Conservation (phyloP, 2,888 invertebrate species). For the Parascotia fuliginaria region DNA sequence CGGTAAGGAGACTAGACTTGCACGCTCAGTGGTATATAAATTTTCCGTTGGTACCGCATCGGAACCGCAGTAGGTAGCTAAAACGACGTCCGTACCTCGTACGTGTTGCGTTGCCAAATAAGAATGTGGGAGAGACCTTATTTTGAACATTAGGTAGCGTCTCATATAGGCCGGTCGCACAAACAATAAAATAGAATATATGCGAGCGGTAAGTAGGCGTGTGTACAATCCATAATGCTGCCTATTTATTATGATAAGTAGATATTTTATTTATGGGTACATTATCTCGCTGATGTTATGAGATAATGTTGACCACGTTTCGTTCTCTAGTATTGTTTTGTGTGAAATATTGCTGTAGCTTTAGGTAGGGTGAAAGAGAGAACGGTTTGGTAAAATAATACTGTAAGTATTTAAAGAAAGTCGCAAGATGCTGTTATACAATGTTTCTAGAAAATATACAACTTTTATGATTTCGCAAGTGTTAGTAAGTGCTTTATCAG, state of each 20-base stretch:
- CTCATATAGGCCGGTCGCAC: slow-evolving; percentile 23
- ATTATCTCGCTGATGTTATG: slow-evolving; percentile 29
- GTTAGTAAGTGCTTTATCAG: slow-evolving; percentile 29
- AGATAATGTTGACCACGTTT: slow-evolving; percentile 22
- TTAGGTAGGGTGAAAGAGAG: background rate
- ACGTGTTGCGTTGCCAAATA: slow-evolving; percentile 76
- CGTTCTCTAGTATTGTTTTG: slow-evolving; percentile 12
- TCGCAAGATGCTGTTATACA: background rate
- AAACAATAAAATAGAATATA: slow-evolving; percentile 35
- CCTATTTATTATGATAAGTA: slow-evolving; percentile 40
- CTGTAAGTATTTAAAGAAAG: background rate
- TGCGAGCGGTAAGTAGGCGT: slow-evolving; percentile 20
- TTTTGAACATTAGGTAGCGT: slow-evolving; percentile 45
- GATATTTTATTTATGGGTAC: slow-evolving; percentile 31
- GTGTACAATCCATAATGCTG: slow-evolving; percentile 36
- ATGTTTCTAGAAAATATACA: too few species aligned
- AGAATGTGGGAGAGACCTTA: slow-evolving; percentile 61
- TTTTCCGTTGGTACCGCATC: slow-evolving; percentile 79
- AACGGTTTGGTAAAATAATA: background rate
- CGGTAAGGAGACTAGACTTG: slow-evolving; percentile 68
- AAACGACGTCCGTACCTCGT: slow-evolving; percentile 65
- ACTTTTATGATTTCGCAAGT: too few species aligned
- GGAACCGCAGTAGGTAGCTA: slow-evolving; percentile 80
- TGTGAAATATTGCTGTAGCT: background rate
- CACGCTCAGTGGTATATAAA: slow-evolving; percentile 81